Evolutionary conservation across 2,113 vertebrate genomes (phyloP), one percentile per base, ranked within the genome.

Genomic region (Tragulus kanchil): DNA sequence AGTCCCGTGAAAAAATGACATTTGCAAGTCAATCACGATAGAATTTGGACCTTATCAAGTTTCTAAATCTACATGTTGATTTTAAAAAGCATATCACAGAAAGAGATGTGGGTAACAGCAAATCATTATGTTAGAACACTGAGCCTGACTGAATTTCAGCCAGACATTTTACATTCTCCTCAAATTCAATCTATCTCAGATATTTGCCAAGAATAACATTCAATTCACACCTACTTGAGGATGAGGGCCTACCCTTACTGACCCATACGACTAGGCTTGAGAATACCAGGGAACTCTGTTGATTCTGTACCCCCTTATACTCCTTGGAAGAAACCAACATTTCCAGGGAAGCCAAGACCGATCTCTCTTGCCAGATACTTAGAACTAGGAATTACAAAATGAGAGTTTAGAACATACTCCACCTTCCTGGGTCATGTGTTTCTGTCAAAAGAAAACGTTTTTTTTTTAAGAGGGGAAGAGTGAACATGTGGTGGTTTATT

Each of bases 121-220:
- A 84, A 67, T 62, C 15, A 23, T 69, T 85, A 8, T 61, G 36
- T 31, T 77, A 78, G 58, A 92, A 86, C 11, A 54, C n/a, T 36
- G 16, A 89, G 6, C 12, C 6, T 79, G 65, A 90, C 11, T 91
- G 8, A 21, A 50, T 92, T 94, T 36, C 50, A 79, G 73, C 42
- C 52, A 56, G 15, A 42, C 17, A 89, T 26, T 90, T 67, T 64
- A 21, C 5, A 81, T 90, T 95, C 83, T 88, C 2, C 26, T 88
- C 28, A 48, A 12, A 61, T 21, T 85, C n/a, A n/a, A 4, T 64
- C 25, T 88, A 3, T 84, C 31, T 89, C 62, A 85, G 56, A 81
- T 8, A n/a, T 89, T 97, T 77, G 54, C 56, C n/a, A 77, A 95
- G 73, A 88, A 67, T 58, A 95, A 85, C 84, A 85, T 89, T 92